Evolutionary conservation across 2,797 vertebrate species (phyloP).

Genomic region (Babyrousa celebensis): DNA sequence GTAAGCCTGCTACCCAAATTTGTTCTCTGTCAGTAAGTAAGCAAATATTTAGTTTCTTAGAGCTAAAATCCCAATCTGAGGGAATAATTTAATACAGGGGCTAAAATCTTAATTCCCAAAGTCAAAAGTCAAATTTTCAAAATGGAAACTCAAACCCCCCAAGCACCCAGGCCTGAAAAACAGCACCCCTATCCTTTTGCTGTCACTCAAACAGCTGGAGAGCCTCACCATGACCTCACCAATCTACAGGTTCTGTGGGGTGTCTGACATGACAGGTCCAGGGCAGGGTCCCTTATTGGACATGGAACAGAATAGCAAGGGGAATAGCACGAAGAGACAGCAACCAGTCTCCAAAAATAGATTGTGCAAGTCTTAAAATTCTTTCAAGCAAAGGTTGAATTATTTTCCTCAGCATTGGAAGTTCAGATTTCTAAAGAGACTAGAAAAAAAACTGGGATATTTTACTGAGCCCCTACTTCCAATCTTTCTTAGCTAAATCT

Average conservation of each 20-base stretch:
- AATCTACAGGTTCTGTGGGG: rapidly evolving
- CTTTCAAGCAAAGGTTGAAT: background rate
- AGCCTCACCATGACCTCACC: rapidly evolving
- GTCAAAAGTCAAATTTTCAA: constrained; percentile 26
- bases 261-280: background rate
- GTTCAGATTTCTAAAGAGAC: constrained; percentile 27
- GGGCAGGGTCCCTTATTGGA: background rate
- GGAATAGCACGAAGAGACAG: background rate
- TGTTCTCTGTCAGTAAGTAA: background rate
- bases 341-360: background rate
- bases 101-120: constrained; percentile 44
- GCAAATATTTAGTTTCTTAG: background rate
- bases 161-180: background rate
- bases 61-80: background rate
- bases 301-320: background rate
- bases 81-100: background rate
- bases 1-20: background rate
- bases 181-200: rapidly evolving
- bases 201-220: too few relatives aligned
- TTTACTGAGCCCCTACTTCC: background rate
- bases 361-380: background rate
- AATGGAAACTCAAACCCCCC: background rate
- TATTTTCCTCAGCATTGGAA: background rate
- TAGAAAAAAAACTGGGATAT: background rate
- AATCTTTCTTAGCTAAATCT: background rate